These are phyloP conservation scores for Pterocles orientalis DNA, from an alignment of 2,113 vertebrate species.

Conservation along the genomic window DNA sequence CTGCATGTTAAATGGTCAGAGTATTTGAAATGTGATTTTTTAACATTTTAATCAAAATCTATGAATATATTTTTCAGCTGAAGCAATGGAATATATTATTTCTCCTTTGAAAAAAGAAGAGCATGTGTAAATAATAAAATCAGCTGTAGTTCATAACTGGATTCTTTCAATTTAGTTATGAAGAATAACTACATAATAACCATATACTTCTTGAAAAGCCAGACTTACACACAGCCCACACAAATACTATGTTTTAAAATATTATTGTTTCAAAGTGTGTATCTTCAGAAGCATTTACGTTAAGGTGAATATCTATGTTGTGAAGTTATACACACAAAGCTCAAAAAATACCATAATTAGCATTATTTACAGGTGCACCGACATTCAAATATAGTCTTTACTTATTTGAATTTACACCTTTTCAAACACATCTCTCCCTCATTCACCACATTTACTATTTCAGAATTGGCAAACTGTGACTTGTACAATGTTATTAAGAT, in stretches of 20 bases:
- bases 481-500: not conserved
- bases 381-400: not conserved
- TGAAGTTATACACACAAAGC: not conserved
- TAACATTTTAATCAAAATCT: not conserved
- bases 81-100: not conserved
- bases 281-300: not conserved
- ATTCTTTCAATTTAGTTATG: not conserved
- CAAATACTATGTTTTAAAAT: not conserved
- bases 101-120: not conserved
- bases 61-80: not conserved
- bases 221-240: not conserved
- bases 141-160: not conserved
- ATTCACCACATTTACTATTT: not conserved
- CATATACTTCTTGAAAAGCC: not conserved
- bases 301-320: not conserved
- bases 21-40: not conserved
- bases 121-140: not conserved
- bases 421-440: not conserved
- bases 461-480: not conserved
- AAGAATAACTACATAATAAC: not conserved
- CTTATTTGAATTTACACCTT: not conserved
- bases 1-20: not conserved
- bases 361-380: not conserved
- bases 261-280: not conserved
- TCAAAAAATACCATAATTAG: not conserved